phyloP scores from a whole-genome alignment of 2,888 invertebrate species.

The Alentia gelatinosa region DNA sequence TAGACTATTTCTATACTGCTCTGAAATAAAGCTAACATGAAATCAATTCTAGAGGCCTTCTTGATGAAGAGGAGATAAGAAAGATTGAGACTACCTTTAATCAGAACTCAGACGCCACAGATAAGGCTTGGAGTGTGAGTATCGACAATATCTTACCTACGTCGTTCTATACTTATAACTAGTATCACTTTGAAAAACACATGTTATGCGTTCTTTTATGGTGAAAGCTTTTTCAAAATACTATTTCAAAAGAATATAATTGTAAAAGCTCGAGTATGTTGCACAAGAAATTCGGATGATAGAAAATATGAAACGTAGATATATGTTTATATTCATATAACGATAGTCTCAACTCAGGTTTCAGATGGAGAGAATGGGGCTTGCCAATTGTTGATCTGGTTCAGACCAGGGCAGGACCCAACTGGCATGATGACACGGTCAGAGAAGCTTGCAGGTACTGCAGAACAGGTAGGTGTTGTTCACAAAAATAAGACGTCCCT shows the following conservation, averaged over 20 bases:
- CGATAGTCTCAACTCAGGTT: background rate
- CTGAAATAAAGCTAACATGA: too few relatives aligned
- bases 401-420: conserved; percentile 75
- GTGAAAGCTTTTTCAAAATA: too few relatives aligned
- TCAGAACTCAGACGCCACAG: background rate
- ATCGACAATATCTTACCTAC: background rate
- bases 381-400: conserved; percentile 71
- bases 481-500: background rate
- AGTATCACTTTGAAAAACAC: too few relatives aligned
- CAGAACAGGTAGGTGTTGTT: conserved; percentile 69
- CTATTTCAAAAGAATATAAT: too few relatives aligned
- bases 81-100: background rate
- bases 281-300: too few relatives aligned
- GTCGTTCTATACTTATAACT: background rate
- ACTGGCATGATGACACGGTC: conserved; percentile 75
- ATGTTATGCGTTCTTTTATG: too few relatives aligned
- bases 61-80: background rate
- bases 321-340: too few relatives aligned
- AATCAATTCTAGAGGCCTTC: background rate
- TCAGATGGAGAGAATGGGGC: conserved; percentile 62
- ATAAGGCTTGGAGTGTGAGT: background rate
- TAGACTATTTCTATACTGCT: too few relatives aligned
- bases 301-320: too few relatives aligned
- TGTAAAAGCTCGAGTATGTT: too few relatives aligned
- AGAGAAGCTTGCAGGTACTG: conserved; percentile 75